A percentile compares a stretch with the other conserved stretches of the same genome.
These are phyloP conservation scores for Tupaia tana DNA, from an alignment of 2,113 vertebrate genomes.

Conservation along the genomic window DNA sequence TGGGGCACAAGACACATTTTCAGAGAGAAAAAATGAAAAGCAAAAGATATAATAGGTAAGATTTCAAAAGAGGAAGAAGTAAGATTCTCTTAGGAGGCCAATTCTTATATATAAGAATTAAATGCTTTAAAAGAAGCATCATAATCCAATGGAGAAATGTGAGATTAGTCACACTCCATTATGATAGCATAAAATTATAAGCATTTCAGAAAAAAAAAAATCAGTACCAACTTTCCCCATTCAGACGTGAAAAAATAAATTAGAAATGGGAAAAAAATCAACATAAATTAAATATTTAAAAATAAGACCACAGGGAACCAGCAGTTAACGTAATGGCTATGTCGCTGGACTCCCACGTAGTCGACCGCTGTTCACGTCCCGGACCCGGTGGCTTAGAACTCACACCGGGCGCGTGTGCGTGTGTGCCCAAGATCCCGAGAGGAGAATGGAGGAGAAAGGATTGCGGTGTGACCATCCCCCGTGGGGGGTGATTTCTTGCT, in stretches of 20 bases:
- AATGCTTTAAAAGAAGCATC: background rate
- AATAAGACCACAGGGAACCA: conserved; percentile 5
- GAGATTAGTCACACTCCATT: background rate
- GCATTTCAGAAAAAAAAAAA: background rate
- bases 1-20: background rate
- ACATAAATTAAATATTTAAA: background rate
- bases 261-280: background rate
- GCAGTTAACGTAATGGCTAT: too few relatives aligned
- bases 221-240: background rate
- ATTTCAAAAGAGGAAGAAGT: background rate
- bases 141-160: background rate
- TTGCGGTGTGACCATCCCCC: too few relatives aligned
- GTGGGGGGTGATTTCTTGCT: too few relatives aligned
- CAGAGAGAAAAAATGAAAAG: background rate
- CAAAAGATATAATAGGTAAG: background rate
- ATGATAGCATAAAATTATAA: background rate
- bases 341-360: too few relatives aligned
- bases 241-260: background rate
- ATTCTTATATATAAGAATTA: background rate
- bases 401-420: too few relatives aligned
- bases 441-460: too few relatives aligned
- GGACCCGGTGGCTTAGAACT: too few relatives aligned
- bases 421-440: too few relatives aligned
- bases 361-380: too few relatives aligned
- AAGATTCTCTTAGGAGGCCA: background rate